Percentiles rank a stretch among this genome's conserved stretches.
These are phyloP conservation scores for Hydropsyche betteni DNA, from an alignment of 2,888 invertebrate genomes.

Conservation along the genomic window DNA sequence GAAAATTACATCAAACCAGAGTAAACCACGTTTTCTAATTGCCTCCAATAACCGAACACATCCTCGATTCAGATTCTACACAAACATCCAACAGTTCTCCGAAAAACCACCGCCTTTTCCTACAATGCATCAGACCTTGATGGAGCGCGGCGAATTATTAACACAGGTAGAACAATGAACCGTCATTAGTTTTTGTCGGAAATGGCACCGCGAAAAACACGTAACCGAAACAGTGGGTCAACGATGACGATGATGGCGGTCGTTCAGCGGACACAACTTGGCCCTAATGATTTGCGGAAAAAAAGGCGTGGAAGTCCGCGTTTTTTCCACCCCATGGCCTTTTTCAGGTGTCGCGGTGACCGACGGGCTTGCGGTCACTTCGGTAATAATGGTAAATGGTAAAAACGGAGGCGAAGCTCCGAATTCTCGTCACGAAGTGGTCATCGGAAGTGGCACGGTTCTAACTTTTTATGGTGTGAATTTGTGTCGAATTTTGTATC, in stretches of 20 bases:
- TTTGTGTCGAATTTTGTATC: no score
- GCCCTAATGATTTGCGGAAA: slow-evolving; percentile 6
- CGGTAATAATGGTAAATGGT: no score
- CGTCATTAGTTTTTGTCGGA: neutral
- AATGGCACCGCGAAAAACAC: neutral
- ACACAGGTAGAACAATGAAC: slow-evolving; percentile 18
- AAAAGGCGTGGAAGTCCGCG: no score
- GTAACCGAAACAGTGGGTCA: slow-evolving; percentile 12
- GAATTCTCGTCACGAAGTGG: slow-evolving; percentile 1
- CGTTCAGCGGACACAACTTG: neutral
- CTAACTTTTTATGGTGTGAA: neutral
- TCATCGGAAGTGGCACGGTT: neutral
- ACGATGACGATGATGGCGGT: neutral
- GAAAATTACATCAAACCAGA: neutral
- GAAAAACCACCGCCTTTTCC: no score
- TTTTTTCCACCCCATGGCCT: no score
- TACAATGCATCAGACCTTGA: no score
- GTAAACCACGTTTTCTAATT: neutral
- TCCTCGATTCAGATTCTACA: no score
- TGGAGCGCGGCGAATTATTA: no score
- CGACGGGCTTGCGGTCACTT: no score
- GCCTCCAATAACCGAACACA: no score
- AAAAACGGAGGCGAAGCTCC: neutral
- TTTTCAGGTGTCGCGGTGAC: no score
- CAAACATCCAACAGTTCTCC: no score